These are phyloP conservation scores for Eptatretus burgeri DNA, from an alignment of 2,113 vertebrate genomes.

Conservation along the genomic window DNA sequence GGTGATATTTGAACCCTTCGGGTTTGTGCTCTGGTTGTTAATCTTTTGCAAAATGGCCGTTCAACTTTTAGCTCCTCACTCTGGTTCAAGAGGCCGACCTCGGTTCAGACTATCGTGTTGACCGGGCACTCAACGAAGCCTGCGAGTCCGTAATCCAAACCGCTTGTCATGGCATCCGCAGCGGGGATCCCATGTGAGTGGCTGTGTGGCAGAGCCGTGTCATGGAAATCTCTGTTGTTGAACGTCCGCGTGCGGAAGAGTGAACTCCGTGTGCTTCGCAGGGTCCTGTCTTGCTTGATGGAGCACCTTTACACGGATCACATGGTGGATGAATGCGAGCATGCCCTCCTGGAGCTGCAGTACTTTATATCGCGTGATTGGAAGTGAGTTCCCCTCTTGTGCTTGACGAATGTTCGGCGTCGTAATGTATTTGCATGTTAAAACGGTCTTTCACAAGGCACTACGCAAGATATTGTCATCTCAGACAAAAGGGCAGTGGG, in stretches of 20 bases:
- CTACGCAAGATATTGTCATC: not conserved
- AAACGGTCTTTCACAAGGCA: not conserved
- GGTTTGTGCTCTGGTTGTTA: no score
- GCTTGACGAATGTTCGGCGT: not conserved
- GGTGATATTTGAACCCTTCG: no score
- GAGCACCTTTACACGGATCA: conserved; percentile 89
- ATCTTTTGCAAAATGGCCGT: no score
- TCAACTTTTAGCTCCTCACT: conserved; percentile 36
- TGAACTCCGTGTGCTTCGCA: conserved; percentile 11
- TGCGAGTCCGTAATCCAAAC: conserved; percentile 91
- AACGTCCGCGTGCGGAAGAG: not conserved
- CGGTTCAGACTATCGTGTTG: conserved; percentile 70
- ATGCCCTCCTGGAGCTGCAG: conserved; percentile 60
- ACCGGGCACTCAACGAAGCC: conserved; percentile 70
- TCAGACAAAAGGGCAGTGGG: not conserved
- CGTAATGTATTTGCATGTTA: not conserved
- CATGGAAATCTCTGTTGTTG: not conserved
- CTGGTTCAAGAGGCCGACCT: conserved; percentile 76
- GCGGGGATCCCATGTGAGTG: conserved; percentile 78
- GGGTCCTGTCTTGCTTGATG: conserved; percentile 90
- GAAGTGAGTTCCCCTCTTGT: conserved; percentile 32
- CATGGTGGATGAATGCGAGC: conserved; percentile 87
- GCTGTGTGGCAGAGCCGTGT: not conserved
- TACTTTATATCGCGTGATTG: conserved; percentile 93
- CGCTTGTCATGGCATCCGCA: conserved; percentile 81